phyloP scores from a whole-genome alignment of 1,140 invertebrate genomes.

The Hylaeus volcanicus region DNA sequence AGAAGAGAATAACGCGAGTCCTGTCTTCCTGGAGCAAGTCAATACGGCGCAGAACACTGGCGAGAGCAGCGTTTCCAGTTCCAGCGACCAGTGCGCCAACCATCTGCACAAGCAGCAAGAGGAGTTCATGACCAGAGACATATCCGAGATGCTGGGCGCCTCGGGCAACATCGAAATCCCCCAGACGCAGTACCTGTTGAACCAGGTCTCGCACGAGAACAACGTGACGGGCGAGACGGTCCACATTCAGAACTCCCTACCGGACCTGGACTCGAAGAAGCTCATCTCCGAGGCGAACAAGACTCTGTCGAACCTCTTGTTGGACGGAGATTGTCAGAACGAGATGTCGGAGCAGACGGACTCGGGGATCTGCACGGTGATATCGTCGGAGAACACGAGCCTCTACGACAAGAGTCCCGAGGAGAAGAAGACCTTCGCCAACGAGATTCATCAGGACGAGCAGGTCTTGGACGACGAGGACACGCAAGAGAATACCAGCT shows the following conservation, averaged over 20 bases:
- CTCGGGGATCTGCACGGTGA: constrained; percentile 85
- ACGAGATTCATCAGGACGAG: constrained; percentile 64
- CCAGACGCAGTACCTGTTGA: constrained; percentile 76
- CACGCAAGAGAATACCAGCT: constrained; percentile 72
- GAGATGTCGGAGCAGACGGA: constrained; percentile 83
- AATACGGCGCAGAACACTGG: background rate
- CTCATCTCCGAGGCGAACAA: constrained; percentile 85
- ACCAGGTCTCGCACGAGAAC: constrained; percentile 76
- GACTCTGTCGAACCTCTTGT: constrained; percentile 84
- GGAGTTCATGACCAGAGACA: constrained; percentile 61
- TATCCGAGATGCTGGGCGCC: constrained; percentile 65
- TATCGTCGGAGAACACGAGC: constrained; percentile 84
- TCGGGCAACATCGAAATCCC: constrained; percentile 68
- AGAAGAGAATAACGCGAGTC: constrained; percentile 6
- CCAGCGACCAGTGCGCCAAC: background rate
- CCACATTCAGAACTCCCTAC: constrained; percentile 79
- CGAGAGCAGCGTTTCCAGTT: background rate
- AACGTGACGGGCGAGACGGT: constrained; percentile 68
- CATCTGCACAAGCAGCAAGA: constrained; percentile 33
- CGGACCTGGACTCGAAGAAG: constrained; percentile 80
- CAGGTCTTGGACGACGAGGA: constrained; percentile 58
- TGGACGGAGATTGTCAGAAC: constrained; percentile 75
- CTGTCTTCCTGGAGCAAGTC: background rate
- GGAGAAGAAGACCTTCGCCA: constrained; percentile 75
- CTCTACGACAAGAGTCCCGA: constrained; percentile 81